Percentiles rank a stretch among this genome's conserved stretches.
Evolutionary conservation across 2,113 vertebrate species (phyloP).

Genomic region (Scytalopus superciliaris): DNA sequence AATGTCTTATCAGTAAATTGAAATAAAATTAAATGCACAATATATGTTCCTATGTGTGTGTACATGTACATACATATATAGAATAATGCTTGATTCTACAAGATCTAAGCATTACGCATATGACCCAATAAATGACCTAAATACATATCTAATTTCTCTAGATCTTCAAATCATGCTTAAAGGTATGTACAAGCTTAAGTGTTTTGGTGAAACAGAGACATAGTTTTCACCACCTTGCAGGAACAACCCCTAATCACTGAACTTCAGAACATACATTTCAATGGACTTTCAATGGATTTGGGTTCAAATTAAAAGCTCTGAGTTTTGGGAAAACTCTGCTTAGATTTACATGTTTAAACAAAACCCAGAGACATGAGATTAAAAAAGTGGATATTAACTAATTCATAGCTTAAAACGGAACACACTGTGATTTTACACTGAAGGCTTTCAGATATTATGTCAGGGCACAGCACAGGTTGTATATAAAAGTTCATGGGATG

Average conservation of each 20-base stretch:
- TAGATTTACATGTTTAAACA: background rate
- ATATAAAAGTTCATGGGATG: background rate
- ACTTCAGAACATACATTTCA: background rate
- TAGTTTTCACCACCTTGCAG: background rate
- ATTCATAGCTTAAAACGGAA: background rate
- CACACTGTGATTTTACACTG: background rate
- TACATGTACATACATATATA: too few relatives aligned
- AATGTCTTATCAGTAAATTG: background rate
- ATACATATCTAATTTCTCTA: background rate
- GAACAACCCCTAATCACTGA: background rate
- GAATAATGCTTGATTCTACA: background rate
- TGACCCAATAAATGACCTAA: background rate
- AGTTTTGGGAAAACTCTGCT: background rate
- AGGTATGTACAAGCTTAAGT: background rate
- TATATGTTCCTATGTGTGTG: accelerated
- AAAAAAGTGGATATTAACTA: background rate
- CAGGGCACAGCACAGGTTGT: background rate
- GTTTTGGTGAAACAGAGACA: background rate
- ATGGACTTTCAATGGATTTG: background rate
- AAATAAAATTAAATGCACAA: background rate
- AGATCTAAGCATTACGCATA: background rate
- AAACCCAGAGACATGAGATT: background rate
- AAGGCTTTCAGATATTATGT: background rate
- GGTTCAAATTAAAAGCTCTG: background rate
- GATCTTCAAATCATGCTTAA: background rate